A percentile compares a stretch with the other conserved stretches of the same genome.
Conservation (phyloP, 2,797 vertebrate genomes). For the Siniperca undulata region DNA sequence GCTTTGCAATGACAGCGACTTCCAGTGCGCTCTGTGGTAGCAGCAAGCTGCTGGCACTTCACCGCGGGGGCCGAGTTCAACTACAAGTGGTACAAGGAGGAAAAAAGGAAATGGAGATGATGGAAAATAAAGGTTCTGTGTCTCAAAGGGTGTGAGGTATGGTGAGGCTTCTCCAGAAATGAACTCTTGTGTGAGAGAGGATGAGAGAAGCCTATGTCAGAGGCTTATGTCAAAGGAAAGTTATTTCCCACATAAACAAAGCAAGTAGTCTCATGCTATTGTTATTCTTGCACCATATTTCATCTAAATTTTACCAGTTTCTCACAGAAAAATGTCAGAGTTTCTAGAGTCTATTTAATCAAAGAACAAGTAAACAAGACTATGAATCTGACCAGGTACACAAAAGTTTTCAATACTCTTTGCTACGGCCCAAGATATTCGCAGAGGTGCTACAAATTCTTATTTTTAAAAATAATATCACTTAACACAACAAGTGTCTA, state of each 20-base stretch:
- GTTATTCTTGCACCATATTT: constrained; percentile 55
- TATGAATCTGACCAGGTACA: not conserved
- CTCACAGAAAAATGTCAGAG: constrained; percentile 4
- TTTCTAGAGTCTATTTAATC: not conserved
- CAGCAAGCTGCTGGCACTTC: constrained; percentile 48
- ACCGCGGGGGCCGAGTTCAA: constrained; percentile 34
- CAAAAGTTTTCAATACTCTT: not conserved
- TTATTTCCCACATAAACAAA: constrained; percentile 61
- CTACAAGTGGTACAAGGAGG: constrained; percentile 20
- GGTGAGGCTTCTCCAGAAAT: constrained; percentile 29
- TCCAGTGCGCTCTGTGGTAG: constrained; percentile 37
- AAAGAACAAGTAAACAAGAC: not conserved
- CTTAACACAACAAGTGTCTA: not conserved
- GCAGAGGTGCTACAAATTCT: not conserved
- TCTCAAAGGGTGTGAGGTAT: constrained; percentile 32
- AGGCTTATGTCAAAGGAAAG: constrained; percentile 59
- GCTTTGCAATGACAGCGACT: constrained; percentile 38
- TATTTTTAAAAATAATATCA: not conserved
- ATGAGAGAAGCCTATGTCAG: constrained; percentile 44
- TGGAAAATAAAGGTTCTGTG: constrained; percentile 44
- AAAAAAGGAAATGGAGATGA: constrained; percentile 31
- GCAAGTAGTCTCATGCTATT: constrained; percentile 47
- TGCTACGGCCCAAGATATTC: not conserved
- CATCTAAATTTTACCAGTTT: constrained; percentile 6
- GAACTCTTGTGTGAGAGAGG: constrained; percentile 34